Evolutionary conservation across 2,888 invertebrate species (phyloP), one percentile per base, ranked within the genome.

Genomic region (Protodeltote pygarga): DNA sequence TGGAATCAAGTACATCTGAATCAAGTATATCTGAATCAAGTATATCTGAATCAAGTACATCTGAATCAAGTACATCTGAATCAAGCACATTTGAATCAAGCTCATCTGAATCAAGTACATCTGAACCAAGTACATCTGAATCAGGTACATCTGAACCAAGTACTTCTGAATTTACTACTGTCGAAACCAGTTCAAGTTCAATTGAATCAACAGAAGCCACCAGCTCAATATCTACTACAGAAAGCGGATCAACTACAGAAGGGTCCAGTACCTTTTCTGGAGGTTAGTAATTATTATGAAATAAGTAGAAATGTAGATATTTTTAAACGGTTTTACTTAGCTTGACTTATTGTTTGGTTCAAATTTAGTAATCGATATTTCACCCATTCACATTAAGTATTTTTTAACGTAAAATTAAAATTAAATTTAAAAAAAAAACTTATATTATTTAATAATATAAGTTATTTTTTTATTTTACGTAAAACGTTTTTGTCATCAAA

Each of bases 181-280:
- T 14, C 3, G 14, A n/a, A 5, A 27, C 35, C 25, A 9, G 15
- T 25, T 34, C 33, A 3, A 40, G 9, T 29, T 31, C 34, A 8
- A 17, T 20, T 5, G 15, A n/a, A 31, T 29, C 51, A 21, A 47
- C 51, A 8, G 33, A 35, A 11, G n/a, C 24, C 8, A 17, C 5
- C 4, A 10, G 27, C 17, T 34, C 47, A 13, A 62, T 24, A 42
- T 48, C 63, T 10, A 42, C 48, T 9, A 37, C 54, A 23, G 38
- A 3, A 2, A 34, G 15, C 16, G 60, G 8, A 34, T 48, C 54
- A 0, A 55, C 67, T 13, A 67, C 64, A 16, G 44, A 11, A 33
- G 39, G 15, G 34, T 20, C 47, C n/a, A 35, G 40, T 3, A 41
- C 38, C 3, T 21, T 24, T 2, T 47, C 57, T 3, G 49, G 24